Percentiles rank a stretch among this genome's conserved stretches.
Evolutionary conservation across 2,113 vertebrate species (phyloP).

Genomic region (Psephotus haematonotus): DNA sequence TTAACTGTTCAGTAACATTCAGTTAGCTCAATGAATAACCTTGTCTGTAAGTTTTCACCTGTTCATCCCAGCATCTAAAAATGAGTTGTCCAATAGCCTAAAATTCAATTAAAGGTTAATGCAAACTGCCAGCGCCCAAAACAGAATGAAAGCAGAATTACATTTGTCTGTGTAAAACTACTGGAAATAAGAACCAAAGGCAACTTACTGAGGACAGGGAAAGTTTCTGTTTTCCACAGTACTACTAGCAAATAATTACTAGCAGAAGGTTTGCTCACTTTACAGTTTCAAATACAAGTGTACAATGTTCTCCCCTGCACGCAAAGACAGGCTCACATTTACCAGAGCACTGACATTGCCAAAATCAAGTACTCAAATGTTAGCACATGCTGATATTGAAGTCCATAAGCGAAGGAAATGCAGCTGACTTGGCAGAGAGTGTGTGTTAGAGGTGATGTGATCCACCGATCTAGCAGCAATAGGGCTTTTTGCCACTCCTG

Average conservation of each 20-base stretch:
- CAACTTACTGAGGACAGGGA: not conserved
- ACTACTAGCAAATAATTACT: not conserved
- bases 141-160: not conserved
- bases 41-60: not conserved
- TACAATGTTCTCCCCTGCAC: accelerated
- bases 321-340: not conserved
- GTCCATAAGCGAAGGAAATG: not conserved
- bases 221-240: not conserved
- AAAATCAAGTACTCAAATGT: not conserved
- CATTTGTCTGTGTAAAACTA: not conserved
- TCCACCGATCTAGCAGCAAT: not conserved
- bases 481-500: not conserved
- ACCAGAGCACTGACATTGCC: not conserved
- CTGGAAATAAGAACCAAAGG: not conserved
- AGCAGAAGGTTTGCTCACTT: not conserved
- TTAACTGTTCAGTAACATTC: not conserved
- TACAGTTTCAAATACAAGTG: not conserved
- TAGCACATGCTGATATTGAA: not conserved
- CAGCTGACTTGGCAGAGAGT: not conserved
- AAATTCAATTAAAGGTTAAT: not conserved
- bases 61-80: not conserved
- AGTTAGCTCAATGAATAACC: not conserved
- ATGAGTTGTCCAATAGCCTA: not conserved
- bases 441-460: accelerated
- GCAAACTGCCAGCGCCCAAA: not conserved